phyloP scores from a whole-genome alignment of 2,797 vertebrate species.

The Schizopygopsis malacanthus region DNA sequence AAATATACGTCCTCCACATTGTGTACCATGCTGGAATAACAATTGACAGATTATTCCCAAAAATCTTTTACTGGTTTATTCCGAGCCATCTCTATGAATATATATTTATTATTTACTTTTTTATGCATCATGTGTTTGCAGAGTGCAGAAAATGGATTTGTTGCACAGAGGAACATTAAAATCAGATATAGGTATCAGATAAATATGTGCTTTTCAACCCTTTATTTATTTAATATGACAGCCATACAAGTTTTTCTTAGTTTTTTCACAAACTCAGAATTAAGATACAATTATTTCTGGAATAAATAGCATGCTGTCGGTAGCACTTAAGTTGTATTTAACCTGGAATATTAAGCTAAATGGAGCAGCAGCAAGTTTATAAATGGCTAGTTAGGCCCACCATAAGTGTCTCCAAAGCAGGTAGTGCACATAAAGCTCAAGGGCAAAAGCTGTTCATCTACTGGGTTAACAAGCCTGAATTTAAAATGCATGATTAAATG shows the following conservation, averaged over 20 bases:
- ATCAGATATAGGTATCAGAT: not conserved
- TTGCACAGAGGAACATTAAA: not conserved
- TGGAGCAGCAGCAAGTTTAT: conserved; percentile 19
- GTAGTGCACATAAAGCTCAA: conserved; percentile 42
- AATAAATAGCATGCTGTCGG: not conserved
- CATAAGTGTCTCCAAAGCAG: conserved; percentile 48
- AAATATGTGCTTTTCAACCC: not conserved
- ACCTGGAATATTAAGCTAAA: not conserved
- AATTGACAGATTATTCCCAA: not conserved
- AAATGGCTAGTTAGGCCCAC: conserved; percentile 42
- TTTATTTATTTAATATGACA: not conserved
- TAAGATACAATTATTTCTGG: not conserved
- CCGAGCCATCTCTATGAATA: not conserved
- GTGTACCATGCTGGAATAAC: not conserved
- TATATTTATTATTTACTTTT: not conserved
- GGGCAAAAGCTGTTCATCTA: conserved; percentile 45
- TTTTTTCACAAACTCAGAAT: not conserved
- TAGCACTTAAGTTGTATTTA: conserved; percentile 16
- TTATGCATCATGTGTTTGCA: not conserved
- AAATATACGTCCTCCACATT: not conserved
- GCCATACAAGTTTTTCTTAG: not conserved
- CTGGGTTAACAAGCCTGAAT: conserved; percentile 27
- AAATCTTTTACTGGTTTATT: not conserved
- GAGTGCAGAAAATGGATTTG: not conserved
- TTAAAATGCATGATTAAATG: conserved; percentile 38